Evolutionary conservation across 1,140 invertebrate species (phyloP), one percentile per base, ranked within the genome.

Genomic region (Samia ricini): DNA sequence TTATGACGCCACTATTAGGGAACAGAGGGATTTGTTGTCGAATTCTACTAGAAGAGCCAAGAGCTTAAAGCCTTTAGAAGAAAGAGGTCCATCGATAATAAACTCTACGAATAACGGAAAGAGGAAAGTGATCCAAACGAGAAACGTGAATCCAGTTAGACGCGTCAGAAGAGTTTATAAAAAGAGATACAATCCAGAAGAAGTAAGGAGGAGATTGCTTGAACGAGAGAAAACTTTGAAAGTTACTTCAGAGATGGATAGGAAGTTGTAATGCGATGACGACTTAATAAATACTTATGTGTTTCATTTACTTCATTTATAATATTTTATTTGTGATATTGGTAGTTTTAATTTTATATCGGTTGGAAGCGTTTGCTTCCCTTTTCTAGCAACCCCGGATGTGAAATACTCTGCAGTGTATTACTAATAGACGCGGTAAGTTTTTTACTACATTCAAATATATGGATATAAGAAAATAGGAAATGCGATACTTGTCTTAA

Each of bases 111-210:
- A 60, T 54, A 81, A 68, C 66, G 72, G 69, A 5, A 90, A 85
- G 36, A 82, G 76, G 56, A 86, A 87, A 68, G 74, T 79, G 19
- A 63, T 88, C 0, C 80, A 69, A 63, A 66, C 82, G 6, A 84
- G 87, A 60, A 89, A 87, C 61, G 78, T 78, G 0, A 90, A 88
- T 63, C 84, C 88, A 0, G 72, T 90, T 0, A 78, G 85, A 72
- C 79, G 82, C 66, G 85, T 86, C 0, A 76, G 81, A 66, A 81
- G 88, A 29, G 82, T 88, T 18, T 88, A 84, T 49, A 84, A 72
- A 71, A 88, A 87, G 64, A 84, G 77, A 69, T 88, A 88, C 50
- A 90, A 90, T 52, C 88, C 88, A 61, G 85, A 83, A 7, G 88
- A 90, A 80, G 85, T 90, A 0, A 83, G 88, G 74, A 81, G 79